phyloP scores from a whole-genome alignment of 2,888 invertebrate species.

The Lingula anatina region DNA sequence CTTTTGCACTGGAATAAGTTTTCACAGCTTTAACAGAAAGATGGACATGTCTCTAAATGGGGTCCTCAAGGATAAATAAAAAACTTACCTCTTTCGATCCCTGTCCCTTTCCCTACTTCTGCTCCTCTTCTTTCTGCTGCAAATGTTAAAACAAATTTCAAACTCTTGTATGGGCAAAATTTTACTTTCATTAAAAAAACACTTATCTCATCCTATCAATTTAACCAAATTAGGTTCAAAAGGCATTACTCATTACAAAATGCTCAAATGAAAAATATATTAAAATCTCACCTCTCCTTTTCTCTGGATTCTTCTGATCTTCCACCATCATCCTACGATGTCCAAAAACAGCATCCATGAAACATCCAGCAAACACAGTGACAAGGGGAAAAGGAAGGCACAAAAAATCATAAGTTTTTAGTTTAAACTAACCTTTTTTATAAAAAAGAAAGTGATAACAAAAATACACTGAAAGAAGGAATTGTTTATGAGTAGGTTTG shows the following conservation, averaged over 20 bases:
- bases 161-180: too few relatives aligned
- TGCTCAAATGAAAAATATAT: neutral
- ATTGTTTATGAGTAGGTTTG: neutral
- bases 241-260: slow-evolving; percentile 6
- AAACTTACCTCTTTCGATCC: too few relatives aligned
- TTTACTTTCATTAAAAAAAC: too few relatives aligned
- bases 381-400: slow-evolving; percentile 22
- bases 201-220: slow-evolving; percentile 16
- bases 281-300: slow-evolving; percentile 10
- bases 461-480: neutral
- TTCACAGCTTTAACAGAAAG: too few relatives aligned
- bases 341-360: slow-evolving; percentile 29
- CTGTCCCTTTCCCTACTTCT: slow-evolving; percentile 46
- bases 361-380: slow-evolving; percentile 12
- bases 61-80: too few relatives aligned
- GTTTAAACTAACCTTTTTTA: neutral
- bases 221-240: slow-evolving; percentile 12
- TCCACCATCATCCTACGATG: slow-evolving; percentile 32
- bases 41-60: neutral
- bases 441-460: neutral
- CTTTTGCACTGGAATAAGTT: too few relatives aligned
- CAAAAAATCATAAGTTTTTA: slow-evolving; percentile 10
- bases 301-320: slow-evolving; percentile 15
- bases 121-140: slow-evolving; percentile 8
- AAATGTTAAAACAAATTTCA: too few relatives aligned